These are phyloP conservation scores for Drosophila affinis DNA, from an alignment of 2,888 invertebrate genomes.

Conservation along the genomic window DNA sequence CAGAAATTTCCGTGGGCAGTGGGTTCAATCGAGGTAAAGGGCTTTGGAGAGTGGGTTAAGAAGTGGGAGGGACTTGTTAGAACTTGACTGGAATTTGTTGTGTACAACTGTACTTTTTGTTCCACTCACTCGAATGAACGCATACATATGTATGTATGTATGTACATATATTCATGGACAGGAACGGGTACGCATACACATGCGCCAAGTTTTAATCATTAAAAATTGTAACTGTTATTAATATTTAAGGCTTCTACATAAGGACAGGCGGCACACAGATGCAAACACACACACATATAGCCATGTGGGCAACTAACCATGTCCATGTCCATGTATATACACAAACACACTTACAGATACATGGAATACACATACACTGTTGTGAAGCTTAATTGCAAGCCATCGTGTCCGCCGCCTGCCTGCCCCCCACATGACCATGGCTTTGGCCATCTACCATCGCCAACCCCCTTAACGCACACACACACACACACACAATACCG, in stretches of 20 bases:
- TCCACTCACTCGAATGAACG: constrained; percentile 18
- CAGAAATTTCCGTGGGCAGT: constrained; percentile 26
- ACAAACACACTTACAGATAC: neutral
- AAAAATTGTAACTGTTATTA: constrained; percentile 80
- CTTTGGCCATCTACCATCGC: constrained; percentile 6
- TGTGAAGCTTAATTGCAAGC: constrained; percentile 72
- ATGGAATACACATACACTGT: constrained; percentile 12
- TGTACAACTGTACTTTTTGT: constrained; percentile 68
- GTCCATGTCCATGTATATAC: constrained; percentile 28
- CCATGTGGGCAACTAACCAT: constrained; percentile 55
- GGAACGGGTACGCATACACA: constrained; percentile 22
- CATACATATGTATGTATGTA: neutral
- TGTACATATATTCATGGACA: constrained; percentile 1
- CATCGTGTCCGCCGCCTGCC: constrained; percentile 66
- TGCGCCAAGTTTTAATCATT: constrained; percentile 76
- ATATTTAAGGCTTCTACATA: constrained; percentile 73
- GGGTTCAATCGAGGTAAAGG: constrained; percentile 1
- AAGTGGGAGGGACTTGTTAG: constrained; percentile 45
- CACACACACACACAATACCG: neutral
- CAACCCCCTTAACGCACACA: constrained; percentile 3
- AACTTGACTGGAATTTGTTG: constrained; percentile 61
- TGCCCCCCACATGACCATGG: constrained; percentile 34
- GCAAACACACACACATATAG: constrained; percentile 18
- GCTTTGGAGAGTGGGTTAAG: neutral
- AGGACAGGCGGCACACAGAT: constrained; percentile 24